Evolutionary conservation across 2,113 vertebrate genomes (phyloP), one percentile per base, ranked within the genome.

Genomic region (Rhea americana): DNA sequence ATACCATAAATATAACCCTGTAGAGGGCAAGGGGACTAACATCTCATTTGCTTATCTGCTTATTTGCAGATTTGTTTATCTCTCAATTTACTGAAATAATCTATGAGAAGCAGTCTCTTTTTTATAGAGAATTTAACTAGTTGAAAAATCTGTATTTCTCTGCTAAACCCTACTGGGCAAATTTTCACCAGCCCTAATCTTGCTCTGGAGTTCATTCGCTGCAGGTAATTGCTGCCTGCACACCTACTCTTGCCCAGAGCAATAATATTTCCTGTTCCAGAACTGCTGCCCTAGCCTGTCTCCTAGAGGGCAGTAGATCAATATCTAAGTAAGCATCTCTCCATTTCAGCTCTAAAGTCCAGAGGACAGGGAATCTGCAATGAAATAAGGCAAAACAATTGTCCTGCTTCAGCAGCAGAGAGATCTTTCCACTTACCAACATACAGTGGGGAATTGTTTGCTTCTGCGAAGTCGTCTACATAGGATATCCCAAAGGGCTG

Each of bases 401-500:
- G 24, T 28, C 13, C 66, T n/a, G 35, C 24, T 26, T 35, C 25
- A 39, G 48, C 17, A 51, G 21, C 14, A 28, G 13, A 43, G 25
- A 15, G 20, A 20, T 47, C n/a, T 24, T 63, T 26, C 35, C 26
- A 95, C 93, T 98, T 97, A 99, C 99, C 99, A 73, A 99, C 98
- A 6, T 99, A 99, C 3, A 99, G 97, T 0, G 99, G 97, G 4
- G 99, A 99, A 90, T 99, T 99, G 75, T 97, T 98, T 50, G 98
- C 96, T 1, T 98, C 98, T 7, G 99, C 98, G 20, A 99, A 99
- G 95, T 99, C 99, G 0, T 99, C 99, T 17, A 99, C 98, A 0
- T 99, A 99, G 71, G 99, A 99, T 53, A 99, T 99, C 5, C 99
- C 99, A 28, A 99, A 99, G 2, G 99, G 99, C 89, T 99, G 99